Evolutionary conservation across 2,888 invertebrate genomes (phyloP).

Genomic region (Pediacus dermestoides): DNA sequence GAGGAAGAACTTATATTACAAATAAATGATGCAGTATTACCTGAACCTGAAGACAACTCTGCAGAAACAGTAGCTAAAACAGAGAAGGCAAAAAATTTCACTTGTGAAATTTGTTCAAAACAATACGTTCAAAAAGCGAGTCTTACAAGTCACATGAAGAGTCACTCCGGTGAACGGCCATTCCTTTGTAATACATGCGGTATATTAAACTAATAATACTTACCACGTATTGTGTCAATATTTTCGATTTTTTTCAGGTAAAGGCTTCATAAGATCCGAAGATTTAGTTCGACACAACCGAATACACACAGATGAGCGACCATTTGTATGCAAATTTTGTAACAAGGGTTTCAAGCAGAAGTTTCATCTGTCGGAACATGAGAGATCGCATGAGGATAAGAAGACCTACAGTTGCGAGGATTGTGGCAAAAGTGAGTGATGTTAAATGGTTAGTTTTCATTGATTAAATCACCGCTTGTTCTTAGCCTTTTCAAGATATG

Average conservation of each 20-base stretch:
- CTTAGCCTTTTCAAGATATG: slow-evolving; percentile 17
- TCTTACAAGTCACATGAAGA: slow-evolving; percentile 7
- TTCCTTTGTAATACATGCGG: slow-evolving; percentile 31
- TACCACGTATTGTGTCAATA: neutral
- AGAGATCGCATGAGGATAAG: slow-evolving; percentile 23
- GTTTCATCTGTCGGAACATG: slow-evolving; percentile 32
- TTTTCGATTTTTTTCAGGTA: slow-evolving; percentile 5
- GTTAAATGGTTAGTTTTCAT: neutral
- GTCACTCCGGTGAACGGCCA: slow-evolving; percentile 21
- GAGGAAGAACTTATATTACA: no score
- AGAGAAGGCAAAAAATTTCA: no score
- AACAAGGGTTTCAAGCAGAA: slow-evolving; percentile 31
- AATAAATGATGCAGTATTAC: no score
- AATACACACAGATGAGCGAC: slow-evolving; percentile 30
- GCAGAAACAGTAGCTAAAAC: no score
- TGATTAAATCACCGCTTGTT: no score
- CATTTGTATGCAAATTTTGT: slow-evolving; percentile 30
- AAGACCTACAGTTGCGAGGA: slow-evolving; percentile 9
- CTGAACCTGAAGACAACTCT: neutral
- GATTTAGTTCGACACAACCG: slow-evolving; percentile 28
- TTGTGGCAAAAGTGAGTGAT: slow-evolving; percentile 15
- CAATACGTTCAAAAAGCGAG: neutral
- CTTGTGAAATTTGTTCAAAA: neutral
- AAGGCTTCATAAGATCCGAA: slow-evolving; percentile 28
- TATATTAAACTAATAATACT: slow-evolving; percentile 6